These are phyloP conservation scores for Drosophila melanogaster DNA, from an alignment of 1,140 invertebrate genomes.

Conservation along the genomic window DNA sequence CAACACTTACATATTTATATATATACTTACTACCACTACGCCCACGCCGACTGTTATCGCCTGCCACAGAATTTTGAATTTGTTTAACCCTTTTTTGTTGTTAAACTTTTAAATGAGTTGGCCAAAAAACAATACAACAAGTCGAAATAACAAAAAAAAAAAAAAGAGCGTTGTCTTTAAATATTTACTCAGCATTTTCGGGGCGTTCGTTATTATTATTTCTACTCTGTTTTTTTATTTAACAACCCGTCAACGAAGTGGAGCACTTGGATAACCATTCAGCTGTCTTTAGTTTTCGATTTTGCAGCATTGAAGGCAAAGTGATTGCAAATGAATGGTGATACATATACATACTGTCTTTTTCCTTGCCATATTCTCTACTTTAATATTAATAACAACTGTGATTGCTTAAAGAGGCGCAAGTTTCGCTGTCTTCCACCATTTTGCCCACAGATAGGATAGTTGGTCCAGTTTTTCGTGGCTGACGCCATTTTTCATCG, in stretches of 20 bases:
- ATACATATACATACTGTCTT: neutral
- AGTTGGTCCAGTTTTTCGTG: conserved; percentile 53
- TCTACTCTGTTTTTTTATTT: conserved; percentile 45
- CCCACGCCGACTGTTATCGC: conserved; percentile 59
- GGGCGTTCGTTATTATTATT: conserved; percentile 34
- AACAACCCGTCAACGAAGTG: conserved; percentile 62
- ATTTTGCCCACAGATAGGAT: neutral
- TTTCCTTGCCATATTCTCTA: too few species aligned
- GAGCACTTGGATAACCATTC: conserved; percentile 46
- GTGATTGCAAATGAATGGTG: neutral
- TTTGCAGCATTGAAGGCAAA: neutral
- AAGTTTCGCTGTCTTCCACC: neutral
- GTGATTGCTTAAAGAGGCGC: conserved; percentile 11
- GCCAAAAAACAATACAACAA: conserved; percentile 56
- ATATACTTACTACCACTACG: conserved; percentile 12
- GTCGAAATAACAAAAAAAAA: conserved; percentile 11
- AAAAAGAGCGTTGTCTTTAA: conserved; percentile 60
- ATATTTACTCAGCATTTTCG: conserved; percentile 81
- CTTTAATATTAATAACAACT: neutral
- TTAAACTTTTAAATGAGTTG: conserved; percentile 62
- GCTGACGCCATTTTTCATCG: conserved; percentile 76
- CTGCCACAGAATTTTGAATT: conserved; percentile 65
- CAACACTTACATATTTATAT: neutral
- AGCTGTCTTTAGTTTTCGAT: neutral
- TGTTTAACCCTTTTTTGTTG: conserved; percentile 68